These are phyloP conservation scores for Oxyura jamaicensis DNA, from an alignment of 2,113 vertebrate genomes.

Conservation along the genomic window DNA sequence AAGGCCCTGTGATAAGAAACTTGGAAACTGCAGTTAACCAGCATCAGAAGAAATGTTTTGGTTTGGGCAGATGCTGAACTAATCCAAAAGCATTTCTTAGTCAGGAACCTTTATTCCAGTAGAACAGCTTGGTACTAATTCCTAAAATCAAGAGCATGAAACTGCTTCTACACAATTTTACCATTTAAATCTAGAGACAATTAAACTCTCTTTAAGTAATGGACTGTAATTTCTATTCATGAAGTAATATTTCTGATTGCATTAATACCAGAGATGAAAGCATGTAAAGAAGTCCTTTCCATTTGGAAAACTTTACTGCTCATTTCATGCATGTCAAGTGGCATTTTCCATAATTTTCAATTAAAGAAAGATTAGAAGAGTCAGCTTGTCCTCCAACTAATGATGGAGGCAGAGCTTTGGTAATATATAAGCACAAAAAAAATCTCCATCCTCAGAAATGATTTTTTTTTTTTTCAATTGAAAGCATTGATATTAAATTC, in stretches of 20 bases:
- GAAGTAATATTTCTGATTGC: neutral
- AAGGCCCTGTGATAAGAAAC: neutral
- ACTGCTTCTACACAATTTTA: neutral
- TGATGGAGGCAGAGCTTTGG: neutral
- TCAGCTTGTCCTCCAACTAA: slow-evolving; percentile 4
- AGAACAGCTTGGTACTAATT: neutral
- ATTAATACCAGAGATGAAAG: slow-evolving; percentile 12
- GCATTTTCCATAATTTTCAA: neutral
- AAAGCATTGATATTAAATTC: neutral
- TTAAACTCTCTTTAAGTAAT: neutral
- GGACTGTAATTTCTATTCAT: neutral
- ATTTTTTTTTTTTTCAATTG: neutral
- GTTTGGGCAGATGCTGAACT: neutral
- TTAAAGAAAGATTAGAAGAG: slow-evolving; percentile 36
- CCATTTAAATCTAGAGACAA: neutral
- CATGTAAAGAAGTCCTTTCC: neutral
- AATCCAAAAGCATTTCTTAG: neutral
- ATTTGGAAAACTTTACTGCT: neutral
- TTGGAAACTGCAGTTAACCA: neutral
- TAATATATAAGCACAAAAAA: neutral
- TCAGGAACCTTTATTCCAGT: neutral
- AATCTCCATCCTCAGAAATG: neutral
- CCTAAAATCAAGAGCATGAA: neutral
- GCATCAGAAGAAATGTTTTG: neutral
- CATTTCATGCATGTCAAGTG: neutral